Conservation (phyloP, 1,140 invertebrate genomes). For the Cardiocondyla obscurior region DNA sequence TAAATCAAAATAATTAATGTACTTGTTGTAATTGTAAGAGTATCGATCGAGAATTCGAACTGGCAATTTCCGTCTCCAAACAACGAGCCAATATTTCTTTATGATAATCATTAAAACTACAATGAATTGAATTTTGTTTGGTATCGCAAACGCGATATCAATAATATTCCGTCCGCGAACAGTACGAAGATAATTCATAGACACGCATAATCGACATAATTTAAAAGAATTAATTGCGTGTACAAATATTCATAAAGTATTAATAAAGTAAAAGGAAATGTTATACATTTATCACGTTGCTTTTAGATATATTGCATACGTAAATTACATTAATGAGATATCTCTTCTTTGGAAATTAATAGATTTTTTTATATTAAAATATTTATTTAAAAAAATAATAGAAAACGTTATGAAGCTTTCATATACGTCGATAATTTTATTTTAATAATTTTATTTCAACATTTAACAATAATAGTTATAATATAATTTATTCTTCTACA, state of each 20-base stretch:
- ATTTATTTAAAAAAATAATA: background rate
- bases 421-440: background rate
- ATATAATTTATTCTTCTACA: background rate
- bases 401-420: background rate
- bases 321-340: conserved; percentile 16
- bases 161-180: background rate
- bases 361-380: background rate
- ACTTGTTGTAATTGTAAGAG: background rate
- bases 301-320: background rate
- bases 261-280: background rate
- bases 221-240: background rate
- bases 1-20: background rate
- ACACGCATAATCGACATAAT: background rate
- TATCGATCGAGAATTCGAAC: background rate
- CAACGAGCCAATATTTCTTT: background rate
- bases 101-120: background rate
- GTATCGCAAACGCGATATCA: background rate
- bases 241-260: too few relatives aligned
- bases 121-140: background rate
- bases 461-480: background rate
- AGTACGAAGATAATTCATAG: background rate
- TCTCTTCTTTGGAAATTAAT: background rate
- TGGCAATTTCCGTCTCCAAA: background rate
- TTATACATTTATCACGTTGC: background rate
- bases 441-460: background rate